phyloP scores from a whole-genome alignment of 1,140 invertebrate species.

The Protaetia brevitarsis region DNA sequence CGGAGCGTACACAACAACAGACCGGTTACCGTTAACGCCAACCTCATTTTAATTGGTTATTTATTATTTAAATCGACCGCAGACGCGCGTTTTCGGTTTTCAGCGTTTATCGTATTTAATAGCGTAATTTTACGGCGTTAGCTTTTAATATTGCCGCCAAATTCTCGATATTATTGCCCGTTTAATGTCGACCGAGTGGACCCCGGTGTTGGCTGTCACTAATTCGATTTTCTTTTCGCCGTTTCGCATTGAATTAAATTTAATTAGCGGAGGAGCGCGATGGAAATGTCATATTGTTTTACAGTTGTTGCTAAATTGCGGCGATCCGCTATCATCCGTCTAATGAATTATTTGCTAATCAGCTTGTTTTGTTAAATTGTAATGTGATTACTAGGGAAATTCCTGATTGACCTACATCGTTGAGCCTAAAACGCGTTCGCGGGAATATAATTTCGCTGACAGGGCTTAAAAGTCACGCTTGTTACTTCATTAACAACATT shows the following conservation, averaged over 20 bases:
- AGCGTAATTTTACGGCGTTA: neutral
- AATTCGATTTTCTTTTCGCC: constrained; percentile 9
- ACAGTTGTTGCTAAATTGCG: neutral
- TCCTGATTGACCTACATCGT: neutral
- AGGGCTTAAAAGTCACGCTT: too few relatives aligned
- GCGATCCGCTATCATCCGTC: neutral
- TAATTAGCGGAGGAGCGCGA: neutral
- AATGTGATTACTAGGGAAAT: constrained; percentile 5
- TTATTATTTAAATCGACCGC: constrained; percentile 10
- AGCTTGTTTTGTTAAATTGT: constrained; percentile 3
- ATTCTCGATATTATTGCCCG: neutral
- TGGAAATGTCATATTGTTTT: constrained; percentile 7
- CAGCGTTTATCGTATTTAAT: neutral
- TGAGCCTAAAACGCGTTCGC: neutral
- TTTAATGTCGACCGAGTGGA: constrained; percentile 7
- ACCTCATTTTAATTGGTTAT: constrained; percentile 14
- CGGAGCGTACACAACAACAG: neutral
- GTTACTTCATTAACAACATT: too few relatives aligned
- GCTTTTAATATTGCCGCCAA: neutral
- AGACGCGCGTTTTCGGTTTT: neutral
- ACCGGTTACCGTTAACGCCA: neutral
- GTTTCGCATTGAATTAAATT: neutral
- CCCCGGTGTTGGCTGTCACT: neutral
- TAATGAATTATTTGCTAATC: constrained; percentile 8
- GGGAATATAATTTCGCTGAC: neutral